Base-by-base conservation (phyloP, 2,888 invertebrate genomes). In the Mamestra brassicae region DNA sequence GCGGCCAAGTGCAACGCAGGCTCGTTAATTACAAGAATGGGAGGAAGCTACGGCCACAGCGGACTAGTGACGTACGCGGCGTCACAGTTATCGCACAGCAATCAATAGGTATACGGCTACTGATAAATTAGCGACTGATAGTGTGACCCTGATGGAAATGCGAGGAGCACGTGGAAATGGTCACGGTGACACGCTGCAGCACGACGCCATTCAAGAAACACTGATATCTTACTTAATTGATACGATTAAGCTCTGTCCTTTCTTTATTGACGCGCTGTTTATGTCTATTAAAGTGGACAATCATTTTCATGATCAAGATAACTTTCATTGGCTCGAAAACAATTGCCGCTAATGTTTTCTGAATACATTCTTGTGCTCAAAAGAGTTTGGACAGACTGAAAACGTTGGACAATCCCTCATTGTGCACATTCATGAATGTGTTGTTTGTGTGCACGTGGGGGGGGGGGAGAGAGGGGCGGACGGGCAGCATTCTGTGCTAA, bases 11-110 rank as follows among this genome's bases (percentile, higher is more conserved):
- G 83, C 83, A 71, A 65, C 60, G 75, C 70, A 54, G 69, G 55
- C 61, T 76, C 71, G 73, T 80, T 81, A 74, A 68, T 54, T 70
- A 63, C 58, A 74, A 85, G 71, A 85, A 87, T 78, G 71, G 64
- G 61, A 74, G 80, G 80, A 78, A 80, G 71, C 65, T 36, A 3
- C 74, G 42, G 4, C 68, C 70, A 52, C 34, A 57, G 70, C 17
- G 54, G 45, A 57, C 54, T 17, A 10, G 47, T 71, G 82, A 76
- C 77, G 85, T 42, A 55, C 69, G 42, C 42, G 15, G 17, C 26
- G 4, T 0, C 36, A 58, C 81, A n/a, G 42, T 5, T 63, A 26
- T 11, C 65, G 17, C 61, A 4, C 52, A 7, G 11, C 50, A 17
- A 62, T 62, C 80, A 55, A 36, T 76, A 80, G 6, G n/a, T 58